These are phyloP conservation scores for Presbytis comata DNA, from an alignment of 2,797 vertebrate species.

Conservation along the genomic window DNA sequence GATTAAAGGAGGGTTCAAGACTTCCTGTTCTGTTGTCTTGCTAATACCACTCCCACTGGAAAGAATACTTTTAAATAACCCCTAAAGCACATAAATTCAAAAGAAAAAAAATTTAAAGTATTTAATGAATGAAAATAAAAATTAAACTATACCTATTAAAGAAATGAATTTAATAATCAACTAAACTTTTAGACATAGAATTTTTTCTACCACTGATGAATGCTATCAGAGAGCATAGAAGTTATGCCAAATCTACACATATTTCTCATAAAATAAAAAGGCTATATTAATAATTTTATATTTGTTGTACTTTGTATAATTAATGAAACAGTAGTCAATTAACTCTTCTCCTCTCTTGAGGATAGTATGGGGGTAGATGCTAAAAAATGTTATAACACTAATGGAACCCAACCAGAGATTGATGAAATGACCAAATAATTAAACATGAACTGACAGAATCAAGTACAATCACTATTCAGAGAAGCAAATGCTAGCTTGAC, in stretches of 20 bases:
- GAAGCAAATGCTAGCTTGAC: background rate
- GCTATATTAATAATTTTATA: background rate
- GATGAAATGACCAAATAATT: background rate
- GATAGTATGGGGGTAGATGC: background rate
- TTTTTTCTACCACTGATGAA: background rate
- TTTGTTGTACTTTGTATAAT: background rate
- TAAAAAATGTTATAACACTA: background rate
- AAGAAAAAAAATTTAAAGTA: background rate
- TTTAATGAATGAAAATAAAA: background rate
- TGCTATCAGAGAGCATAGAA: background rate
- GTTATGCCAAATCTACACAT: background rate
- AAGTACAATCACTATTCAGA: background rate
- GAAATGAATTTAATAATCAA: background rate
- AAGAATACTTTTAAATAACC: background rate
- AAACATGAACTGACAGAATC: background rate
- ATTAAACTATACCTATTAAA: background rate
- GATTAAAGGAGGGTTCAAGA: background rate
- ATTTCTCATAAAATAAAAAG: background rate
- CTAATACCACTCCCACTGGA: background rate
- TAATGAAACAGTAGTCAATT: background rate
- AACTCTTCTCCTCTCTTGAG: background rate
- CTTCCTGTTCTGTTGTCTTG: background rate
- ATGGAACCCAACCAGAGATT: background rate
- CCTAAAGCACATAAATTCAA: background rate
- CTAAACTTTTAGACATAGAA: background rate